Evolutionary conservation across 2,797 vertebrate genomes (phyloP), one percentile per base, ranked within the genome.

Genomic region (Cuculus canorus): DNA sequence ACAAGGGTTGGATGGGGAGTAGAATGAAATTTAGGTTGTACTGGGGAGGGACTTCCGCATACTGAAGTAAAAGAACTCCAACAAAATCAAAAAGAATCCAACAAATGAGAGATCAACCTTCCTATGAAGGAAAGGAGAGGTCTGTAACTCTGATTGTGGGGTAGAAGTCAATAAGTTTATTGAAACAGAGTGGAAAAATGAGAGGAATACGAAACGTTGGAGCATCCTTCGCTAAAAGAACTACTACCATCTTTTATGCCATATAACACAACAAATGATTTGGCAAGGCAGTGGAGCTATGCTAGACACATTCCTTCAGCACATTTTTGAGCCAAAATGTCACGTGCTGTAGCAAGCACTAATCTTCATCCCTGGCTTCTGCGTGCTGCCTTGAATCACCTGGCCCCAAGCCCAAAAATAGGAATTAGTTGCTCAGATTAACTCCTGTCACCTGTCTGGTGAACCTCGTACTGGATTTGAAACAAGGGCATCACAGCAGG

Each of bases 361-460:
- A 92, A 97, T 96, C 83, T 94, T 48, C 54, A 87, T 91, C 66
- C 37, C 54, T 14, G 13, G 53, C 78, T 94, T 95, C 93, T 76
- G 82, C 54, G 2, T 45, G 79, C 60, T 82, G 89, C 87, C 60
- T 95, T 33, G 3, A 71, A 96, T 39, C 23, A 21, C 50, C 81
- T 97, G 96, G 96, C 88, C 70, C 14, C 11, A 93, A 95, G 95
- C 87, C 96, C 63, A 63, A 93, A 82, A 94, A 78, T 17, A 45
- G 83, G 95, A 97, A 97, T 94, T 66, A 94, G 64, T 76, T 92
- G 78, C 82, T 96, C 70, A 82, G 88, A 96, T 94, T 94, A 95
- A 97, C 94, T 97, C 86, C 48, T 82, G 81, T 88, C 79, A 70
- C 88, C 87, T 89, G 68, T 86, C 64, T 80, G 57, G 71, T 70